Conservation (phyloP, 2,888 invertebrate genomes). For the Trissonchulus sp. region DNA sequence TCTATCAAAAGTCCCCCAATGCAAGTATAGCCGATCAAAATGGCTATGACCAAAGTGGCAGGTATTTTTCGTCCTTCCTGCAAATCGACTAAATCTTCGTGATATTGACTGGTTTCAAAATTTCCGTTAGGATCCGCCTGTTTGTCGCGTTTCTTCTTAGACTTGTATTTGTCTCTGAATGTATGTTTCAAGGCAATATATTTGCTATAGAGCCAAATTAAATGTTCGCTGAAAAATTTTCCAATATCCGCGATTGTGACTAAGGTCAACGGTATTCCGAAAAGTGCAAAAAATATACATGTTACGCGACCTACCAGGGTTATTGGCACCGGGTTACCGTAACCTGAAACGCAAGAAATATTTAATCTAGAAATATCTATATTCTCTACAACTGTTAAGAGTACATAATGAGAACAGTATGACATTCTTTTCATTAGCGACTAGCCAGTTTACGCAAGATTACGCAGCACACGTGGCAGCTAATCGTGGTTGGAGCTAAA, state of each 20-base stretch:
- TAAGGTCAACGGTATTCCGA: constrained; percentile 47
- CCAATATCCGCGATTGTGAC: constrained; percentile 34
- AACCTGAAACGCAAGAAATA: constrained; percentile 32
- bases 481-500: too few relatives aligned
- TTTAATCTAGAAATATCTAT: too few relatives aligned
- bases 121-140: background rate
- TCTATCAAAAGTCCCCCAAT: constrained; percentile 50
- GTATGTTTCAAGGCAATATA: constrained; percentile 45
- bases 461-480: too few relatives aligned
- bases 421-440: too few relatives aligned
- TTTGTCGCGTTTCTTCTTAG: constrained; percentile 28
- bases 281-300: constrained; percentile 48
- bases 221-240: constrained; percentile 49
- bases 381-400: too few relatives aligned
- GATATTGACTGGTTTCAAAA: background rate
- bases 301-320: constrained; percentile 46
- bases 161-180: constrained; percentile 29
- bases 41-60: constrained; percentile 48
- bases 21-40: constrained; percentile 49
- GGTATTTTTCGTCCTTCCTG: constrained; percentile 40
- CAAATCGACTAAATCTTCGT: constrained; percentile 2
- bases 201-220: constrained; percentile 49
- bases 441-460: too few relatives aligned
- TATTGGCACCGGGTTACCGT: constrained; percentile 51
- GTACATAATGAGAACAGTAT: too few relatives aligned